phyloP scores from a whole-genome alignment of 2,113 vertebrate genomes.

The Ictalurus punctatus region DNA sequence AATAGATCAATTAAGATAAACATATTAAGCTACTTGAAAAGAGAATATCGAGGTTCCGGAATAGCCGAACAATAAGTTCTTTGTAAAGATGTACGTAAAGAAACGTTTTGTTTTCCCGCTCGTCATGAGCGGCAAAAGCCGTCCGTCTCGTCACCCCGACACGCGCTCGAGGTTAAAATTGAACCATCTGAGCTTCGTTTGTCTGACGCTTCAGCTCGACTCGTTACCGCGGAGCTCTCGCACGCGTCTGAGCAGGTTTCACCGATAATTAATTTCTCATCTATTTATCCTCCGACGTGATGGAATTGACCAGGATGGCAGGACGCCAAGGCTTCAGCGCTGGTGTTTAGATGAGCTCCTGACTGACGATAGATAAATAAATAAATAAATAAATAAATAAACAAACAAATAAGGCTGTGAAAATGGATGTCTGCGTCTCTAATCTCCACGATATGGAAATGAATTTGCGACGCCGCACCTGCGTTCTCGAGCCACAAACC shows the following conservation, averaged over 20 bases:
- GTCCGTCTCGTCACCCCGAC: background rate
- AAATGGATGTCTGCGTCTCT: constrained; percentile 45
- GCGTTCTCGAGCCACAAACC: background rate
- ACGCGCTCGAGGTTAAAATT: background rate
- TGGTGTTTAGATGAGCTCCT: background rate
- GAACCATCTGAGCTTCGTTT: background rate
- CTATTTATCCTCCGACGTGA: background rate
- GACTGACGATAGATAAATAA: constrained; percentile 44
- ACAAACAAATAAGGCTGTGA: constrained; percentile 48
- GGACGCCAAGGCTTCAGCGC: constrained; percentile 16
- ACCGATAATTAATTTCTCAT: constrained; percentile 14
- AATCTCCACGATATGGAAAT: constrained; percentile 48
- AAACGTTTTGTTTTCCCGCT: background rate
- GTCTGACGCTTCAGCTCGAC: background rate
- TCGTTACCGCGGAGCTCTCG: background rate
- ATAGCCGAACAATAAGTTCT: background rate
- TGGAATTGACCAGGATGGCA: constrained; percentile 30
- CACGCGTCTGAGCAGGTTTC: background rate
- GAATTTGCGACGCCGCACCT: constrained; percentile 31
- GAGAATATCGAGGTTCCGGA: background rate
- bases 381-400: constrained; percentile 24
- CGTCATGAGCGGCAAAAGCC: background rate
- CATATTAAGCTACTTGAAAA: background rate
- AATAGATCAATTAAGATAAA: background rate
- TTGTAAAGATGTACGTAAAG: background rate